A percentile compares a stretch with the other conserved stretches of the same genome.
These are phyloP conservation scores for Gallinago paraguaiae DNA, from an alignment of 2,113 vertebrate genomes.

Conservation along the genomic window DNA sequence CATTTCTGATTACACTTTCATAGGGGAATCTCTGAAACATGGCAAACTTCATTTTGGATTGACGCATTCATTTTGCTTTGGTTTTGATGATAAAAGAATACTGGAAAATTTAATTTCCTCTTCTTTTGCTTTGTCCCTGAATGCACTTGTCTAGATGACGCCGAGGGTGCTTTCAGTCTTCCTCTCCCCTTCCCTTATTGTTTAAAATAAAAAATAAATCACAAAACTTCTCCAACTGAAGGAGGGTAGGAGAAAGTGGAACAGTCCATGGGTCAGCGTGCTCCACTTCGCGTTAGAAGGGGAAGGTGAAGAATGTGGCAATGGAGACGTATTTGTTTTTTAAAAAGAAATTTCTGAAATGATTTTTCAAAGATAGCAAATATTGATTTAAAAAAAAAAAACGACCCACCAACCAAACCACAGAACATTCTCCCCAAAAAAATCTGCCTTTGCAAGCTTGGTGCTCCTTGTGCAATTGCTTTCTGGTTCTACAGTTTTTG, in stretches of 20 bases:
- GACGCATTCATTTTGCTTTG: background rate
- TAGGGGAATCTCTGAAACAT: background rate
- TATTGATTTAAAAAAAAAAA: background rate
- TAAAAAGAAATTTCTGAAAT: background rate
- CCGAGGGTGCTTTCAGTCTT: background rate
- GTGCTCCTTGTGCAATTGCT: background rate
- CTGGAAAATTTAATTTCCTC: slow-evolving; percentile 32
- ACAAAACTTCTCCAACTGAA: background rate
- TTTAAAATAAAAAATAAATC: background rate
- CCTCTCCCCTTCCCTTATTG: background rate
- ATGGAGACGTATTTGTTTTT: background rate
- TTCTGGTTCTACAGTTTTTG: background rate
- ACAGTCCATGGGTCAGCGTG: background rate
- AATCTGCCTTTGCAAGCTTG: background rate
- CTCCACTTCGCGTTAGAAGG: background rate
- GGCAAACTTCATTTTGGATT: background rate
- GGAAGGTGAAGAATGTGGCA: background rate
- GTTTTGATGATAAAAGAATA: background rate
- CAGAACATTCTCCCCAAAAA: background rate
- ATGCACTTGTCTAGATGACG: background rate
- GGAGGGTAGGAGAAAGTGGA: background rate
- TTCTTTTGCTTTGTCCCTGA: background rate
- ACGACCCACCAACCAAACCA: background rate
- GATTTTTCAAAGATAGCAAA: background rate
- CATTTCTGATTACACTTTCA: background rate